Evolutionary conservation across 2,888 invertebrate genomes (phyloP).

Genomic region (Phania funesta): DNA sequence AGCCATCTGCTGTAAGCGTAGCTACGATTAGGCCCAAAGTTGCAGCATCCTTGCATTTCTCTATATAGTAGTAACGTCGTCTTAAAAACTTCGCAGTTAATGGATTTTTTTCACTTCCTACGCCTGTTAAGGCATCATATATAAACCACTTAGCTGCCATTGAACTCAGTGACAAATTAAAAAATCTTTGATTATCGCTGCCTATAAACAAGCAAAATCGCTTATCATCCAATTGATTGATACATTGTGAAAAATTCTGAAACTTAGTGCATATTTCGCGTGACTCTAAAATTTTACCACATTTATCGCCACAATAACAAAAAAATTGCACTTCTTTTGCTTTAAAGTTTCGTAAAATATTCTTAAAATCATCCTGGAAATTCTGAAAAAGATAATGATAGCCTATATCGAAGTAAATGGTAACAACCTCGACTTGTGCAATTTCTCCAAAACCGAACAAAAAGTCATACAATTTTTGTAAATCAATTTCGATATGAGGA

Average conservation of each 20-base stretch:
- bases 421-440: conserved; percentile 79
- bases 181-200: conserved; percentile 83
- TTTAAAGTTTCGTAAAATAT: conserved; percentile 18
- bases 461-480: conserved; percentile 78
- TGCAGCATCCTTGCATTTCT: conserved; percentile 94
- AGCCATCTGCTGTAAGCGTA: conserved; percentile 91
- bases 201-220: conserved; percentile 86
- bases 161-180: conserved; percentile 83
- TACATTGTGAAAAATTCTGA: conserved; percentile 31
- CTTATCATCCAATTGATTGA: conserved; percentile 73
- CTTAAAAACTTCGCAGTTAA: conserved; percentile 85
- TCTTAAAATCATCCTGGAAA: conserved; percentile 28
- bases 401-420: conserved; percentile 86
- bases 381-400: conserved; percentile 84
- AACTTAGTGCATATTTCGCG: conserved; percentile 1
- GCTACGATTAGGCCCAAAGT: conserved; percentile 95
- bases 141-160: conserved; percentile 83
- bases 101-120: conserved; percentile 79
- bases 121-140: conserved; percentile 81
- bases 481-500: conserved; percentile 83
- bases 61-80: conserved; percentile 90
- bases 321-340: conserved; percentile 47
- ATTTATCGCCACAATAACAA: conserved; percentile 39
- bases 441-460: conserved; percentile 75
- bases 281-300: conserved; percentile 8